phyloP scores from a whole-genome alignment of 2,888 invertebrate genomes.

The Cheilosia pagana region DNA sequence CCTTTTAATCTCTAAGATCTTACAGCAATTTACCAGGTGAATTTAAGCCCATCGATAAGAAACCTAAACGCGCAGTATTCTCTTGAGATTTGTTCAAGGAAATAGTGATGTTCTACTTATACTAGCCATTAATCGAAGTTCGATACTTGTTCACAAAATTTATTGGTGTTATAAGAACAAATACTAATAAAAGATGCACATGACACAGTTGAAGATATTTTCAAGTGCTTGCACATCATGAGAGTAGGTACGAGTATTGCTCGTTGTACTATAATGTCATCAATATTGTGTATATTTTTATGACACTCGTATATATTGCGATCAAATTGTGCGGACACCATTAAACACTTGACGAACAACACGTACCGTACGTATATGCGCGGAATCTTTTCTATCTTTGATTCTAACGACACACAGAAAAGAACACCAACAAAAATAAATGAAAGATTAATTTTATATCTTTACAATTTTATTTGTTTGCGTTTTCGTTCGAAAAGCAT shows the following conservation, averaged over 20 bases:
- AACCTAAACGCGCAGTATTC: neutral
- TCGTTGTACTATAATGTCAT: neutral
- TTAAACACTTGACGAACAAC: conserved; percentile 46
- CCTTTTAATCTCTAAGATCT: no score
- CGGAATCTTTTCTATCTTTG: neutral
- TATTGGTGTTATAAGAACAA: conserved; percentile 9
- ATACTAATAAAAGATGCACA: conserved; percentile 29
- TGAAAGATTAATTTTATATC: conserved; percentile 71
- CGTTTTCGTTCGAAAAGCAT: conserved; percentile 65
- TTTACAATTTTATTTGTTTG: conserved; percentile 73
- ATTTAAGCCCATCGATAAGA: neutral
- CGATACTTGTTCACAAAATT: neutral
- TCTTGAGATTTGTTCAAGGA: neutral
- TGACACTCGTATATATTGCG: conserved; percentile 23
- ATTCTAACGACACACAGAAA: neutral
- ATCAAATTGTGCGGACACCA: conserved; percentile 36
- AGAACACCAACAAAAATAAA: conserved; percentile 3
- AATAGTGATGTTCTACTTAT: conserved; percentile 7
- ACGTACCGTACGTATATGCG: conserved; percentile 19
- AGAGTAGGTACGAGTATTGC: neutral
- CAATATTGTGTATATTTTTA: conserved; percentile 26
- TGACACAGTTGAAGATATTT: conserved; percentile 29
- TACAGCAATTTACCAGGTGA: no score
- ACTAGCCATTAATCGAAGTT: neutral
- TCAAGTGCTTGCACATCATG: conserved; percentile 23